phyloP scores from a whole-genome alignment of 2,113 vertebrate species.

The Oncorhynchus keta region DNA sequence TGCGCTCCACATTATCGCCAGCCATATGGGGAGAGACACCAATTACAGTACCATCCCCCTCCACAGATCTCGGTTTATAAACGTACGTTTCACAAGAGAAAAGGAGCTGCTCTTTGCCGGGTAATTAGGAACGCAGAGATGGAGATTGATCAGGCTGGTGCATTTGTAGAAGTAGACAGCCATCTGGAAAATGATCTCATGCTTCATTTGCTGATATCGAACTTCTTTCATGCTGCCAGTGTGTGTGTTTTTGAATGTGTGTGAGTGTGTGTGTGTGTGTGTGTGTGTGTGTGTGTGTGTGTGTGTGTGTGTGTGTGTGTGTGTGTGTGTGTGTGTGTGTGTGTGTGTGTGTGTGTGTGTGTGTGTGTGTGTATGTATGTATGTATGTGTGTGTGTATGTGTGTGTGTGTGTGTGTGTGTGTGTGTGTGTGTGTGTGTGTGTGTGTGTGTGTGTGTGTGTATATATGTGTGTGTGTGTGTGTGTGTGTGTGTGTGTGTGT shows the following conservation, averaged over 20 bases:
- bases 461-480: not conserved
- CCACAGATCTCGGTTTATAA: slow-evolving; percentile 55
- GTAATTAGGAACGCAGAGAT: slow-evolving; percentile 68
- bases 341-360: too few relatives aligned
- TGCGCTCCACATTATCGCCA: slow-evolving; percentile 14
- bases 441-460: slow-evolving; percentile 1
- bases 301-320: not conserved
- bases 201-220: slow-evolving; percentile 65
- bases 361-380: not conserved
- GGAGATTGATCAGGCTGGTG: slow-evolving; percentile 67
- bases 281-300: not conserved
- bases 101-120: slow-evolving; percentile 43
- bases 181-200: slow-evolving; percentile 74
- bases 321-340: slow-evolving; percentile 4
- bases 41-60: slow-evolving; percentile 46
- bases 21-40: slow-evolving; percentile 47
- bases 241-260: not conserved
- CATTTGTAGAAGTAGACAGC: slow-evolving; percentile 72
- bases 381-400: not conserved
- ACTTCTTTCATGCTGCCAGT: slow-evolving; percentile 40
- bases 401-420: not conserved
- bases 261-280: not conserved
- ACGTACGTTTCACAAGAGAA: slow-evolving; percentile 3
- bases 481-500: not conserved
- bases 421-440: not conserved